These are phyloP conservation scores for Otolemur garnettii DNA, from an alignment of 2,113 vertebrate species.

Conservation along the genomic window DNA sequence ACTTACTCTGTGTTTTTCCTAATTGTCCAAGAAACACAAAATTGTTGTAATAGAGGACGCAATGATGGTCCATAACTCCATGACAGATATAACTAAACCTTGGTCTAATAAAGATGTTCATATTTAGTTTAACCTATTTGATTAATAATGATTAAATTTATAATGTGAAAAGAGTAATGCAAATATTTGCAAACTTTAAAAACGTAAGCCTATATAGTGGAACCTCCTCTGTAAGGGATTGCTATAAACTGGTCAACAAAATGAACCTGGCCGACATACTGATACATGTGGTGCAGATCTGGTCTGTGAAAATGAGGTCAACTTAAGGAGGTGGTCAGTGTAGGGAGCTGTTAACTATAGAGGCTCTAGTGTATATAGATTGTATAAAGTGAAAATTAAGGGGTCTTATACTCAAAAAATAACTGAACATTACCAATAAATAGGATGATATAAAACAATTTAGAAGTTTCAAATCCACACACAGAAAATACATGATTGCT, in stretches of 20 bases:
- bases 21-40: neutral
- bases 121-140: neutral
- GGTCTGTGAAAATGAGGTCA: no score
- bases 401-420: neutral
- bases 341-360: no score
- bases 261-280: no score
- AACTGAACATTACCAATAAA: neutral
- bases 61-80: neutral
- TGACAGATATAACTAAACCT: neutral
- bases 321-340: no score
- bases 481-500: neutral
- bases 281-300: no score
- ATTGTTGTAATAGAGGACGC: neutral
- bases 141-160: neutral
- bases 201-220: neutral
- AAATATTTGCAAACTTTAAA: neutral
- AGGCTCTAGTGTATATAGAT: neutral
- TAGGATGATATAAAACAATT: constrained; percentile 34
- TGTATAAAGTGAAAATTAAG: neutral
- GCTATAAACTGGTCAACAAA: no score
- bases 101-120: neutral
- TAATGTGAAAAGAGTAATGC: neutral
- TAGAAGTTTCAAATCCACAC: neutral
- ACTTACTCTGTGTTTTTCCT: neutral
- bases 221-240: no score